Percentiles rank a stretch among this genome's conserved stretches.
These are phyloP conservation scores for Lepus oiostolus DNA, from an alignment of 2,797 vertebrate genomes.

Conservation along the genomic window DNA sequence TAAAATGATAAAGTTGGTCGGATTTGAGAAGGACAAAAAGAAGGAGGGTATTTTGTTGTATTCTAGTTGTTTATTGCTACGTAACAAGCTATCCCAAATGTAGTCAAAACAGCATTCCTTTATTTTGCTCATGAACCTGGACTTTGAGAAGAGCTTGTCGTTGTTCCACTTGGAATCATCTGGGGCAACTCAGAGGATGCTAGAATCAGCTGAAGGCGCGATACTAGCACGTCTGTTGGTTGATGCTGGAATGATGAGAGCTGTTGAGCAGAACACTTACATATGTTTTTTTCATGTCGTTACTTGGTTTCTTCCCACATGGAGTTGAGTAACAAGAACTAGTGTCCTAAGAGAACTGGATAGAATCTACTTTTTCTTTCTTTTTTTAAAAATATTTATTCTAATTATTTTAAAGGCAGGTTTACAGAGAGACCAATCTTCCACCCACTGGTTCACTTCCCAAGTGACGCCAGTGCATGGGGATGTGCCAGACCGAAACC, in stretches of 20 bases:
- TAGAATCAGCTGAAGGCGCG: background rate
- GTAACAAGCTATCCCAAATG: background rate
- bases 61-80: background rate
- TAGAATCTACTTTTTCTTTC: too few relatives aligned
- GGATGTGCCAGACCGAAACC: too few relatives aligned
- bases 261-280: background rate
- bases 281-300: background rate
- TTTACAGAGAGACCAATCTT: too few relatives aligned
- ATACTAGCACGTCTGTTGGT: background rate
- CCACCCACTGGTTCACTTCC: too few relatives aligned
- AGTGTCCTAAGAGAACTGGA: background rate
- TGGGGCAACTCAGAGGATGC: background rate
- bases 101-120: background rate
- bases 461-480: too few relatives aligned
- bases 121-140: slow-evolving; percentile 54
- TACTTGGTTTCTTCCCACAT: background rate
- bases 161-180: background rate
- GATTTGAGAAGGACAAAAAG: background rate
- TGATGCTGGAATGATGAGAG: background rate
- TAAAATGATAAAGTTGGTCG: too few relatives aligned
- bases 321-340: background rate
- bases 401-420: too few relatives aligned
- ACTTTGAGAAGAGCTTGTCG: slow-evolving; percentile 3
- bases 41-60: background rate
- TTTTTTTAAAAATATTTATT: too few relatives aligned